Percentiles rank a stretch among this genome's conserved stretches.
Conservation (phyloP, 35 echinoderm and acorn worm genomes). For the Ophioderma brevispina region DNA sequence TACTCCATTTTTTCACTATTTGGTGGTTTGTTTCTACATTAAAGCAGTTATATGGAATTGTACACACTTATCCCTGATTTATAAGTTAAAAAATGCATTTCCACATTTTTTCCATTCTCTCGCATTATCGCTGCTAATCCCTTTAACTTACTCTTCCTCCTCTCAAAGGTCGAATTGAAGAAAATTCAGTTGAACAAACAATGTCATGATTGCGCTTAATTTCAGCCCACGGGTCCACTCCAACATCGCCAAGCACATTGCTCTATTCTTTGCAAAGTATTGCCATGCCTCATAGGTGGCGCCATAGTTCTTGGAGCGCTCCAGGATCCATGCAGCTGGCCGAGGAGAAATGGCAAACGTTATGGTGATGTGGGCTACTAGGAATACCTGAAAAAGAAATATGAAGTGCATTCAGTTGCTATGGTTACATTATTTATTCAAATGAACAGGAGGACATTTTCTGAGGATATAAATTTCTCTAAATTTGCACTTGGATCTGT, state of each 20-base stretch:
- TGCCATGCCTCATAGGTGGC: conserved; percentile 1
- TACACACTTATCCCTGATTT: no score
- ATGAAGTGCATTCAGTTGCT: no score
- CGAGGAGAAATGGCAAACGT: neutral
- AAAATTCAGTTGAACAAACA: neutral
- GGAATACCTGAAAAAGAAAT: neutral
- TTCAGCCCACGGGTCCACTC: neutral
- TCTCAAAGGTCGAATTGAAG: neutral
- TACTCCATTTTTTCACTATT: no score
- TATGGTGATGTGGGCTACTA: neutral
- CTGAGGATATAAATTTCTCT: no score
- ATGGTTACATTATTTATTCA: no score
- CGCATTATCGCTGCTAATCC: no score
- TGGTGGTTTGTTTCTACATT: no score
- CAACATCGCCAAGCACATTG: neutral
- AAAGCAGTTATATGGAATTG: no score
- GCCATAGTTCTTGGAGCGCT: neutral
- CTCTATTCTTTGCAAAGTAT: neutral
- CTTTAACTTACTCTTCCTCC: neutral
- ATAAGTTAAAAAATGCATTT: no score
- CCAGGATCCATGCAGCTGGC: neutral
- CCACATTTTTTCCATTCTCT: no score
- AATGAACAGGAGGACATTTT: no score
- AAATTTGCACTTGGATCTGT: no score
- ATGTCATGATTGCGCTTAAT: neutral